These are phyloP conservation scores for Chloroceryle amazona DNA, from an alignment of 2,797 vertebrate species.

Conservation along the genomic window DNA sequence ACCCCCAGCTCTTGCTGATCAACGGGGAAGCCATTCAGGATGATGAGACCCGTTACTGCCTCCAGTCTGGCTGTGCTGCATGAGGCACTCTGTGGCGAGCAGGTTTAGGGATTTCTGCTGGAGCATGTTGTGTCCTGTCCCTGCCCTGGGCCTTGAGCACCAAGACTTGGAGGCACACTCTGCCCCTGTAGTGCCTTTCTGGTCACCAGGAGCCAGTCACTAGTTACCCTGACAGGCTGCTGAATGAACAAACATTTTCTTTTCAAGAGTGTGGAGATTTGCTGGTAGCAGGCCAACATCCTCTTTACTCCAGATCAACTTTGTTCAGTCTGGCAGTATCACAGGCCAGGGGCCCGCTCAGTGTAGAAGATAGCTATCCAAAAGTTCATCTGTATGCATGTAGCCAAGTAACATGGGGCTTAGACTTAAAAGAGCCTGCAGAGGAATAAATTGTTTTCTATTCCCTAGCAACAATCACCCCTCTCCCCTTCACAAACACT, in stretches of 20 bases:
- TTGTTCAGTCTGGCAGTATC: background rate
- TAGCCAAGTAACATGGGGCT: background rate
- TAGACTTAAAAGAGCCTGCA: background rate
- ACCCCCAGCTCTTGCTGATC: fast-evolving
- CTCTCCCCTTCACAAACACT: background rate
- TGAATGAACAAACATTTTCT: background rate
- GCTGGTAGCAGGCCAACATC: background rate
- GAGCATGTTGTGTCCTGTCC: fast-evolving
- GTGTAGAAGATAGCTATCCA: background rate
- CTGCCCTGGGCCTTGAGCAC: fast-evolving
- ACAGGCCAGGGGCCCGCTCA: background rate
- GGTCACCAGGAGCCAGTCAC: background rate
- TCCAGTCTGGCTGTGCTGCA: fast-evolving
- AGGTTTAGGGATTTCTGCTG: background rate
- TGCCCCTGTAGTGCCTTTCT: background rate
- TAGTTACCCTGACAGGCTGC: background rate
- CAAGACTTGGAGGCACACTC: fast-evolving
- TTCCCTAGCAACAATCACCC: background rate
- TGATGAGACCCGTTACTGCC: fast-evolving
- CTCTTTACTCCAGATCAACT: background rate
- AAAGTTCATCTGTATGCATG: background rate
- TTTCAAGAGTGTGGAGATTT: background rate
- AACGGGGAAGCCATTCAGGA: fast-evolving
- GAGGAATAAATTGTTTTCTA: background rate
- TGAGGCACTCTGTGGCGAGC: background rate